Conservation (phyloP, 2,888 invertebrate species). For the Troilus luridus region DNA sequence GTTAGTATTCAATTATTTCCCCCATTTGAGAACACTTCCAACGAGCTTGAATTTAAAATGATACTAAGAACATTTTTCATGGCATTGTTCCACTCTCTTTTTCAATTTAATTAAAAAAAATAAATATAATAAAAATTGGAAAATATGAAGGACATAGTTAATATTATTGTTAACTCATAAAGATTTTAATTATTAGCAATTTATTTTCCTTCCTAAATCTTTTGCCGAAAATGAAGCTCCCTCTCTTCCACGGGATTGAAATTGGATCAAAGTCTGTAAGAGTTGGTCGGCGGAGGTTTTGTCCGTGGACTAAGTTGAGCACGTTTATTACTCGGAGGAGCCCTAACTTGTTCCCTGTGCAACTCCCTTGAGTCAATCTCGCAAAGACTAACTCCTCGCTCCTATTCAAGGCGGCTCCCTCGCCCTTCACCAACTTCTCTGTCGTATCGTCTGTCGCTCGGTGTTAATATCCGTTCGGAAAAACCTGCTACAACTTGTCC, state of each 20-base stretch:
- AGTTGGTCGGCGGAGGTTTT: not conserved
- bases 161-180: too few relatives aligned
- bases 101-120: too few relatives aligned
- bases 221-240: not conserved
- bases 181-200: not conserved
- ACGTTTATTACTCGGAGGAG: conserved; percentile 45
- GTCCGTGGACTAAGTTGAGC: not conserved
- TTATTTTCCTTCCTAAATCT: not conserved
- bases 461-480: not conserved
- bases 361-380: conserved; percentile 39
- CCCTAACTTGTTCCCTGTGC: conserved; percentile 32
- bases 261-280: conserved; percentile 37
- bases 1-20: too few relatives aligned
- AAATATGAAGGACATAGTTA: too few relatives aligned
- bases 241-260: not conserved
- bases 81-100: too few relatives aligned
- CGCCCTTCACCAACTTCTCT: not conserved
- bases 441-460: not conserved
- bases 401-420: not conserved
- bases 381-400: conserved; percentile 21
- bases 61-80: too few relatives aligned
- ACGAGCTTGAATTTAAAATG: too few relatives aligned
- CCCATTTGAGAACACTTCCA: too few relatives aligned
- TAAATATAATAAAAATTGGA: too few relatives aligned
- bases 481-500: not conserved